Base-by-base conservation (phyloP, 2,888 invertebrate genomes). In the Diaperis boleti region DNA sequence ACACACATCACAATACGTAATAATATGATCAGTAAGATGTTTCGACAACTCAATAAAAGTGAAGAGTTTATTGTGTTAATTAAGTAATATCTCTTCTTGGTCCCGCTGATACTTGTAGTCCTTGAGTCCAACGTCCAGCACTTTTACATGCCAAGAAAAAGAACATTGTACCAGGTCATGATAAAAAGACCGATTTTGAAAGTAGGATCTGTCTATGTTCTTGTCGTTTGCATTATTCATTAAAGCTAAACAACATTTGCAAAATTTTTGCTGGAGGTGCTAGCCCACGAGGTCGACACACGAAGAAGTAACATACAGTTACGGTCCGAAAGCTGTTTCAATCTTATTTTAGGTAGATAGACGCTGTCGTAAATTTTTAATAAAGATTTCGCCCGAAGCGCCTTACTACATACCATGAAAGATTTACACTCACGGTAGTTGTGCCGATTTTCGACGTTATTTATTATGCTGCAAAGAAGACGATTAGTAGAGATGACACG, bases 341-440 rank as follows among this genome's bases (percentile, higher is more conserved):
- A 45, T 26, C 11, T 26, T 29, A 45, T 10, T 26, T 22, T 45
- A 45, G 17, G 45, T 13, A 45, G 8, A 42, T 42, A 11, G 20
- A 4, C 29, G 26, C 10, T 13, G 8, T 18, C 29, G 8, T 45
- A 45, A 45, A 45, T 45, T 45, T 26, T 45, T 45, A 8, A 45
- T 13, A 45, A 45, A 45, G 8, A 26, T 11, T 29, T 2, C n/a
- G 45, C 45, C 26, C 6, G 10, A 6, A 18, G 29, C 45, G 13
- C 17, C 10, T 45, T 11, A 42, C 41, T 17, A 42, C 42, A 18
- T 10, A 17, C 20, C 41, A 17, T 22, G 22, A 20, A 11, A 45
- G 45, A 45, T 45, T 45, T 45, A 45, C 45, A 45, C 6, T 45
- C 29, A 11, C 29, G 45, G 45, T 22, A 44, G 44, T 44, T 17